Base-by-base conservation (phyloP, 37 sponge, comb jelly and placozoan species). In the Hexactinellida sp. region DNA sequence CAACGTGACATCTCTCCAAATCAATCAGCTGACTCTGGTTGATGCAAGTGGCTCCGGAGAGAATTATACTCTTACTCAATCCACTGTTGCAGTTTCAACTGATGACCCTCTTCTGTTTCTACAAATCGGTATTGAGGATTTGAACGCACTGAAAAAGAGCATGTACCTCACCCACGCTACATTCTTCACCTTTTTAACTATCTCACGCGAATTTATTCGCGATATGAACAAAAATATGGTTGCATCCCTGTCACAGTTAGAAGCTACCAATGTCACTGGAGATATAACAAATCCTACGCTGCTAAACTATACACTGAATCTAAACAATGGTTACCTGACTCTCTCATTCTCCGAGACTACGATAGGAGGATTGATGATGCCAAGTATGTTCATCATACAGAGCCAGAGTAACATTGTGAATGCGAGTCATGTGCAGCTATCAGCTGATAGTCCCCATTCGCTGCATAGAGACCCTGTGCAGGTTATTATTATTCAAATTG, bases 1-100 rank as follows among this genome's bases (percentile, higher is more conserved):
- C 1, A 88, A 91, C 54, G 90, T 90, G 25, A 41, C 38, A 38
- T 88, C 93, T 7, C 83, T 95, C 13, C 55, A 91, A 84, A 89
- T 91, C n/a, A 87, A 86, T 1, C 85, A 90, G 39, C 84, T 95
- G 7, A 90, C 91, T 34, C 85, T 95, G 35, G 85, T 86, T 0
- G 84, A 89, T 39, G 30, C 71, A 1, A 55, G 24, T 25, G 41
- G 83, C 9, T 71, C 34, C 24, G 87, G 84, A 36, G 36, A 34
- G 24, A 37, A 39, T 21, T 54, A 88, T 39, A 87, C 88, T 0
- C 88, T 92, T 21, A 55, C 86, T 0, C 39, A 87, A 13, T 28
- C 38, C 0, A 63, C 76, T 63, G 34, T 63, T 25, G 76, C 76
- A 3, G 30, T 63, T 63, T 25, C 76, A 23, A 10, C 32, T 28